Evolutionary conservation across 64 coral and sea anemone species (phyloP).

Genomic region (Montipora foliosa): DNA sequence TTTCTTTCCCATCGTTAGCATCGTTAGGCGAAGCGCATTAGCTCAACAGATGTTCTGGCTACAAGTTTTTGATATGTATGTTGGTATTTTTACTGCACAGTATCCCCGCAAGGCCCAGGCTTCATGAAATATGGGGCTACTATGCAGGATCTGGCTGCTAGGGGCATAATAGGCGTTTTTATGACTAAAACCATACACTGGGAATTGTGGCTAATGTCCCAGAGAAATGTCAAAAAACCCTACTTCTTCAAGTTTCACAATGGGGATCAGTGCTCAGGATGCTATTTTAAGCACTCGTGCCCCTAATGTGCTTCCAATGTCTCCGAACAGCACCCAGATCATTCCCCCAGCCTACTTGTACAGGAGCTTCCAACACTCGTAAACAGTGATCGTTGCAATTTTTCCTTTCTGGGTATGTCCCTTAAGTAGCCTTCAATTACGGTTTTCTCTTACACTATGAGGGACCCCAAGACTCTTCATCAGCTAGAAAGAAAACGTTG

Average conservation of each 20-base stretch:
- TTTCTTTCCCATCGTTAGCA: not conserved
- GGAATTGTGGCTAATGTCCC: slow-evolving; percentile 8
- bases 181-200: slow-evolving; percentile 44
- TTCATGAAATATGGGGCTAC: slow-evolving; percentile 49
- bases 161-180: slow-evolving; percentile 50
- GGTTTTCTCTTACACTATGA: slow-evolving; percentile 26
- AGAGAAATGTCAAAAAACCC: too few relatives aligned
- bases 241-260: too few relatives aligned
- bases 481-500: not conserved
- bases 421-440: not conserved
- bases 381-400: not conserved
- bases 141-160: slow-evolving; percentile 38
- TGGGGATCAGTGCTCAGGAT: not conserved
- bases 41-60: not conserved
- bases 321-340: not conserved
- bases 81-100: slow-evolving; percentile 25
- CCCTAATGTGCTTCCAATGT: not conserved
- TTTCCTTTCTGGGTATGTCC: not conserved
- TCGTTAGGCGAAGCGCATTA: not conserved
- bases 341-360: not conserved
- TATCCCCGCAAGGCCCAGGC: slow-evolving; percentile 23
- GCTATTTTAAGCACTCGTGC: slow-evolving; percentile 7
- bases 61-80: slow-evolving; percentile 2
- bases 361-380: not conserved
- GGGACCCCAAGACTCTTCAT: not conserved